Evolutionary conservation across 2,113 vertebrate genomes (phyloP), one percentile per base, ranked within the genome.

Genomic region (Crotalus viridis): DNA sequence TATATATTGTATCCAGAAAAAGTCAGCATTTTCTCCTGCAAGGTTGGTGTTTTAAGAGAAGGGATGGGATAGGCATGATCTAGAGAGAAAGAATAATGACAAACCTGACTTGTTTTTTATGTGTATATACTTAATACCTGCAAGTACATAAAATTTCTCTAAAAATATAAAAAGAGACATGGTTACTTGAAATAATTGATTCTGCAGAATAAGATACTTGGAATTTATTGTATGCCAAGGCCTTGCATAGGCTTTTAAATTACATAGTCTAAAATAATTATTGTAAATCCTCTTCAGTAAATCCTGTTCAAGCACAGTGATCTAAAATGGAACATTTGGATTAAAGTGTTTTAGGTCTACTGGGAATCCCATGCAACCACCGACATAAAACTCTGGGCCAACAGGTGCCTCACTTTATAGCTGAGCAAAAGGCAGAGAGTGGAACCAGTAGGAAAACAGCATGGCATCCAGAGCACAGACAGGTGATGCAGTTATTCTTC

Each of bases 11-110:
- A 51, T 51, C 48, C 48, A 51, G 48, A 51, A 95, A 94, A 91
- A 92, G 61, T 93, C 92, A 91, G 94, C 87, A 94, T 95, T 95
- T 87, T 61, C 48, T 91, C 88, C 51, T 81, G 48, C 88, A 0
- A 0, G 7, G 9, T 91, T 95, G 91, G 93, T 92, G 94, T 91
- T 96, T 95, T 96, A 94, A 33, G 21, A 8, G 12, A 69, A 15
- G 1, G 22, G 61, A 57, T 19, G 85, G 52, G 13, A 95, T 24
- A 28, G 26, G 19, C 24, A 52, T 69, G 81, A 94, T 39, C 74
- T 43, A 81, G 74, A 81, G 74, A 39, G 6, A 88, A 88, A 22
- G 10, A 28, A 87, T 39, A 87, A 88, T 46, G 0, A 5, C 4
- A 39, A 5, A 22, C 1, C 87, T 90, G 10, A 15, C 4, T 88